These are phyloP conservation scores for Tenthredo mesomela DNA, from an alignment of 2,888 invertebrate species.

Conservation along the genomic window DNA sequence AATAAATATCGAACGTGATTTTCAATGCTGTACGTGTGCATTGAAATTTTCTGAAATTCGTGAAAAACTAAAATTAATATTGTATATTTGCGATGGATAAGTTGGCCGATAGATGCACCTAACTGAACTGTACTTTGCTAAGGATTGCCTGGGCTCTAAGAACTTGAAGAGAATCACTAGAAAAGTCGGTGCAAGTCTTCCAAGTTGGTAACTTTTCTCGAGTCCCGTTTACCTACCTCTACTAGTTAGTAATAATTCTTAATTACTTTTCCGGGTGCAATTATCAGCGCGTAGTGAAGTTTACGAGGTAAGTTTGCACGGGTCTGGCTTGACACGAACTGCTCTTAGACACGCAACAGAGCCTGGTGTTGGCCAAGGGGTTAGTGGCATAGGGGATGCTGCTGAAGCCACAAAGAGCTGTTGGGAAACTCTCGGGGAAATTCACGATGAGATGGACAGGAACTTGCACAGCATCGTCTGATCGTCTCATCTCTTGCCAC, in stretches of 20 bases:
- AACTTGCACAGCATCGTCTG: neutral
- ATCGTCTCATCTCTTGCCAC: conserved; percentile 34
- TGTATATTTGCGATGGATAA: neutral
- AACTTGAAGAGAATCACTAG: conserved; percentile 17
- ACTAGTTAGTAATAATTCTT: conserved; percentile 54
- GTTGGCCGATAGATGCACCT: neutral
- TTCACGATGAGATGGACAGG: conserved; percentile 45
- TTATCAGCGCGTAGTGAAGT: conserved; percentile 52
- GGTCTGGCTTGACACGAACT: conserved; percentile 42
- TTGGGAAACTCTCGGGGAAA: conserved; percentile 41
- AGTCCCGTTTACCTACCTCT: conserved; percentile 10
- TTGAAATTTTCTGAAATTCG: too few species aligned
- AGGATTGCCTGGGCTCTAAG: neutral
- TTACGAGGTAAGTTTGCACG: conserved; percentile 39
- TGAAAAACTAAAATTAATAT: neutral
- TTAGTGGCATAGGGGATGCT: neutral
- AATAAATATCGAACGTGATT: neutral
- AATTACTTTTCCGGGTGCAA: conserved; percentile 52
- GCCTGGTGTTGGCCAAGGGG: conserved; percentile 27
- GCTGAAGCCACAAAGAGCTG: conserved; percentile 29
- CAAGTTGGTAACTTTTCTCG: conserved; percentile 17
- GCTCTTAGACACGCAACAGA: conserved; percentile 39
- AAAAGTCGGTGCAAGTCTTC: neutral
- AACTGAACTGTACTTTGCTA: neutral
- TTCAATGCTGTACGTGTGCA: neutral